These are phyloP conservation scores for Arenicola marina DNA, from an alignment of 2,888 invertebrate genomes.

Conservation along the genomic window DNA sequence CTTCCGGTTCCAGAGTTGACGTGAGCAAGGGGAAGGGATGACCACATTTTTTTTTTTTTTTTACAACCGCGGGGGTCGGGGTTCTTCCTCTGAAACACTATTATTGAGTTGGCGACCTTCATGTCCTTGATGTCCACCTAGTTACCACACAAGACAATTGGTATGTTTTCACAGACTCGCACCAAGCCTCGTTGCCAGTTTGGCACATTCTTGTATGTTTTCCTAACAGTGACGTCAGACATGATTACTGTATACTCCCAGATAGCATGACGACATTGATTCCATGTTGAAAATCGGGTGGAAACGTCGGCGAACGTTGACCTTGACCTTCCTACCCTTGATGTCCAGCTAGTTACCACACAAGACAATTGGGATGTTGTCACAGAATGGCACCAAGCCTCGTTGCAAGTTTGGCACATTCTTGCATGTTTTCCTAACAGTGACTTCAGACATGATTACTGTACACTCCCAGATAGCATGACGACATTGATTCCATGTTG, in stretches of 20 bases:
- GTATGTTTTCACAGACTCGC: conserved; percentile 98
- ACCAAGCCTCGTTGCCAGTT: conserved; percentile 99
- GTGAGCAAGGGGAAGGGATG: too few species aligned
- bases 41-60: too few species aligned
- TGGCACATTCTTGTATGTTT: conserved; percentile 99
- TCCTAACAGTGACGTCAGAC: conserved; percentile 99
- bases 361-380: conserved; percentile 99
- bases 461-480: too few species aligned
- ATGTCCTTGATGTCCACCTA: conserved; percentile 99
- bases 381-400: conserved; percentile 97
- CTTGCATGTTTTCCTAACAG: conserved; percentile 98
- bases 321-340: too few species aligned
- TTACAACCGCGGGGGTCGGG: too few species aligned
- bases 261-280: too few species aligned
- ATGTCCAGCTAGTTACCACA: conserved; percentile 99
- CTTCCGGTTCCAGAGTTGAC: too few species aligned
- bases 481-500: too few species aligned
- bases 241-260: conserved; percentile 93
- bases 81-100: too few species aligned
- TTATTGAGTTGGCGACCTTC: too few species aligned
- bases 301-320: too few species aligned
- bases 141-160: conserved; percentile 99
- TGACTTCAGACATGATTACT: conserved; percentile 99
- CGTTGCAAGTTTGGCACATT: conserved; percentile 99
- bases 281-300: too few species aligned